Evolutionary conservation across 1,140 invertebrate genomes (phyloP), one percentile per base, ranked within the genome.

Genomic region (Ooceraea biroi): DNA sequence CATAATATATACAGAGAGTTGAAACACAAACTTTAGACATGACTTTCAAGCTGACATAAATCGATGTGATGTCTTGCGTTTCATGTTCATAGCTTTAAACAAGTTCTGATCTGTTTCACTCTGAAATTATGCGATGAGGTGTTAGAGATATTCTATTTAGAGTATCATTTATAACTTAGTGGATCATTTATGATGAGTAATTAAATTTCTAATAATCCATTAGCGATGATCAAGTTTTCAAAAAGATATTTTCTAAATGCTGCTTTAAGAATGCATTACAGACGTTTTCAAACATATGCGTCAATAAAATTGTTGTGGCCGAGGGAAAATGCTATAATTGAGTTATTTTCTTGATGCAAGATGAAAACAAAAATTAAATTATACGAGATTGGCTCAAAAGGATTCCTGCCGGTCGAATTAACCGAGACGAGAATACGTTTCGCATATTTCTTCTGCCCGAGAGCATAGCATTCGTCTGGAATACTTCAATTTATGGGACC

Each of bases 381-480:
- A 25, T 14, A 71, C 19, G 19, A 48, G 69, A 60, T 44, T 46
- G 22, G 8, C 30, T 27, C 14, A 8, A 8, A 0, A 44, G 14
- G 41, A 82, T 71, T 74, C 52, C 55, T 58, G 55, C 46, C 52
- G 30, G 66, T 84, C 55, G 69, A 89, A 89, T 89, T 88, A 88
- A 50, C 58, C 57, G 52, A 71, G 55, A 74, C 77, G 52, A 44
- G 55, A 73, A 71, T 80, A 74, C 58, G 44, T 82, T 82, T 61
- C 19, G 27, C 17, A 25, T 72, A 60, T 63, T 88, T 69, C 74
- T 82, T 85, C 66, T 63, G 22, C n/a, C 27, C 30, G 22, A 44
- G 60, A 12, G 30, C 74, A 52, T 63, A 36, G 78, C 57, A 78
- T 73, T 57, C 73, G 68, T 63, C 61, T 63, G 69, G 50, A 85